Base-by-base conservation (phyloP, 2,888 invertebrate species). In the Ptychoptera albimana region DNA sequence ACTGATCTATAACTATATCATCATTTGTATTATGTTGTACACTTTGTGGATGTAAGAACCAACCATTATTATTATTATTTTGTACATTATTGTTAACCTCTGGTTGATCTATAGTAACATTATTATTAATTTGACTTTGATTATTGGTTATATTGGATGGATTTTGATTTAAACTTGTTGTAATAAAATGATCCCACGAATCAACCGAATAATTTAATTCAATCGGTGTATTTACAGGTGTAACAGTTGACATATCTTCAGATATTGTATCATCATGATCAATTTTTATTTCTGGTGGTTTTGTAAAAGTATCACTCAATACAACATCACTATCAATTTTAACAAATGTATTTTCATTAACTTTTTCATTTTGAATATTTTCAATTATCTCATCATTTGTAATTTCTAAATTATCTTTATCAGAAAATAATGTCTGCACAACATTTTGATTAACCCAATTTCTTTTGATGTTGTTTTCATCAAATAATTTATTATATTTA, bases 171-270 rank as follows among this genome's bases (percentile, higher is more conserved):
- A 31, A 15, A 32, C 16, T 43, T 13, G 37, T 37, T 13, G 43
- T 47, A 34, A 51, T 51, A 41, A 51, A 48, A 44, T 46, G 48
- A 49, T 52, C 47, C 54, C 54, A 54, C 7, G 50, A 48, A 23
- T 52, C 52, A 10, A 44, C 43, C 10, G 51, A 46, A 43, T 52
- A 54, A 35, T 51, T 52, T 32, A 53, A 43, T 39, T 54, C 54
- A 14, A 50, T 52, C 15, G 54, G 54, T 15, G 54, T 54, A 45
- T 54, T 54, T 9, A 54, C 49, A 13, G 54, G 54, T 9, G 54
- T 54, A 10, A 52, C 43, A 15, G 52, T 54, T 15, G 51, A 51
- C 39, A 53, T 41, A 42, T 54, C 54, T 40, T 51, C 52, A 2
- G 51, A 52, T 37, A 45, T 47, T 5, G 42, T 35, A 37, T 52